These are phyloP conservation scores for Drosophila sulfurigaster DNA, from an alignment of 1,140 invertebrate genomes.

Conservation along the genomic window DNA sequence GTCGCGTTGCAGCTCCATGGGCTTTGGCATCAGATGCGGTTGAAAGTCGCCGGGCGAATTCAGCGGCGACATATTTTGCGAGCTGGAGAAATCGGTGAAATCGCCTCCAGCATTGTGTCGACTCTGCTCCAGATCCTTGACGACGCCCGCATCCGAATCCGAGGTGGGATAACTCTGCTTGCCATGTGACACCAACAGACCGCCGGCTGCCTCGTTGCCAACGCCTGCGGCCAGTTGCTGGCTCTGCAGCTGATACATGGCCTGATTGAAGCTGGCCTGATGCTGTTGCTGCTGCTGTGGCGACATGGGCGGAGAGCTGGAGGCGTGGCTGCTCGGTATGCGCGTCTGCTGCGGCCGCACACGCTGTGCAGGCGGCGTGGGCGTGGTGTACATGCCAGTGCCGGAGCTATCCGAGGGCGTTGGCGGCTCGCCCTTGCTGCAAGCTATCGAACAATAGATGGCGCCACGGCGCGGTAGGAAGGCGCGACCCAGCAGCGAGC, in stretches of 20 bases:
- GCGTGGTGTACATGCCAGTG: slow-evolving; percentile 85
- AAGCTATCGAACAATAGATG: slow-evolving; percentile 97
- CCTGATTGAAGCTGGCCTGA: slow-evolving; percentile 80
- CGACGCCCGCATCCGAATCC: slow-evolving; percentile 77
- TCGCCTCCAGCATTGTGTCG: slow-evolving; percentile 46
- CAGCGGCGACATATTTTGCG: slow-evolving; percentile 77
- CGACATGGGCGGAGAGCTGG: slow-evolving; percentile 83
- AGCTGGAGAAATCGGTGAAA: slow-evolving; percentile 80
- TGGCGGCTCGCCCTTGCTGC: slow-evolving; percentile 94
- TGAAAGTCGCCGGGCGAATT: slow-evolving; percentile 79
- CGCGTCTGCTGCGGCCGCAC: slow-evolving; percentile 82
- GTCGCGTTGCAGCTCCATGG: slow-evolving; percentile 78
- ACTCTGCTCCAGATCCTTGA: slow-evolving; percentile 73
- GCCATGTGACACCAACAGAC: slow-evolving; percentile 47
- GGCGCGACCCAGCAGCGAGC: slow-evolving; percentile 95
- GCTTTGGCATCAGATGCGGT: slow-evolving; percentile 75
- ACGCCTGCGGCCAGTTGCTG: slow-evolving; percentile 74
- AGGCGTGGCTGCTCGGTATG: slow-evolving; percentile 79
- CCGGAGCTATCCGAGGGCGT: slow-evolving; percentile 92
- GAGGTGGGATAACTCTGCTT: slow-evolving; percentile 75
- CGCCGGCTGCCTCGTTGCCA: slow-evolving; percentile 17
- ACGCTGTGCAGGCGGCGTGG: slow-evolving; percentile 86
- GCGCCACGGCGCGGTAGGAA: slow-evolving; percentile 96
- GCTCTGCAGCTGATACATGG: slow-evolving; percentile 83
- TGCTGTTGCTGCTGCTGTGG: slow-evolving; percentile 82